A percentile compares a stretch with the other conserved stretches of the same genome.
Evolutionary conservation across 2,113 vertebrate species (phyloP).

Genomic region (Centrocercus urophasianus): DNA sequence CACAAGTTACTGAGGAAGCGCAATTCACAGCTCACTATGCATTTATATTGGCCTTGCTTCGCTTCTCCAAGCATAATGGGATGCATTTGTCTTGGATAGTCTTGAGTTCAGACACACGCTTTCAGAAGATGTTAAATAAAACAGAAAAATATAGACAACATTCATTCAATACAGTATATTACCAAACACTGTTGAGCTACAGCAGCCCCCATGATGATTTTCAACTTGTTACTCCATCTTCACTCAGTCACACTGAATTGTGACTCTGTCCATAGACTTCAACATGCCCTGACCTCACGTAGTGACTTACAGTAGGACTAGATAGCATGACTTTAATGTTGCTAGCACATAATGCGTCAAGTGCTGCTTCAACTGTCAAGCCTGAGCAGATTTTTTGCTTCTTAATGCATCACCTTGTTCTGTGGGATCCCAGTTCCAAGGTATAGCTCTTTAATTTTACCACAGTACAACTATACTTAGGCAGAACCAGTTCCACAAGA

Average conservation of each 20-base stretch:
- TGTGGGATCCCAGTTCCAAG: not conserved
- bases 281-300: not conserved
- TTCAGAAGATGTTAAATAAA: not conserved
- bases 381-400: not conserved
- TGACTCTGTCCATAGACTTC: not conserved
- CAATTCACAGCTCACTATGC: not conserved
- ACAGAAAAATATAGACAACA: not conserved
- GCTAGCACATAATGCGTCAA: not conserved
- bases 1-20: not conserved
- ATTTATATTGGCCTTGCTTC: not conserved
- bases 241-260: not conserved
- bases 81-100: not conserved
- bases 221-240: not conserved
- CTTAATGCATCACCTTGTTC: not conserved
- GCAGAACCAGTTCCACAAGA: not conserved
- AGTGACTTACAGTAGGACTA: not conserved
- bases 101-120: not conserved
- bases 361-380: not conserved
- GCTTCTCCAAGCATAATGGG: not conserved
- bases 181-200: not conserved
- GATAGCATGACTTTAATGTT: not conserved
- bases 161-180: not conserved
- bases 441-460: not conserved
- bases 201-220: not conserved
- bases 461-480: not conserved